These are phyloP conservation scores for Heteronetta atricapilla DNA, from an alignment of 2,113 vertebrate species.

Conservation along the genomic window DNA sequence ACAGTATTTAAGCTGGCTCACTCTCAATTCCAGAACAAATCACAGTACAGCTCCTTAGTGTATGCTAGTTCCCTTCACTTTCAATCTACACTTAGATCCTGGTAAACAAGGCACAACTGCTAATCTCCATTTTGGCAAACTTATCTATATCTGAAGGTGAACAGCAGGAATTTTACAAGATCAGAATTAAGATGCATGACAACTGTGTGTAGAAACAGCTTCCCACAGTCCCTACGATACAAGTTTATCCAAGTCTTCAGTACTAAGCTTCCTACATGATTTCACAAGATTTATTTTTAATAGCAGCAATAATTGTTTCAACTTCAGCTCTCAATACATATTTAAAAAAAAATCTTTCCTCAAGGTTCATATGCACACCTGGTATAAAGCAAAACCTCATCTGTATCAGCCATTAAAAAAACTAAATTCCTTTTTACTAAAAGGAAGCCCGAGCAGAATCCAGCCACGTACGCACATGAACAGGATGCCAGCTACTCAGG, in stretches of 20 bases:
- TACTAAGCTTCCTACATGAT: neutral
- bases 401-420: neutral
- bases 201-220: neutral
- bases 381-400: neutral
- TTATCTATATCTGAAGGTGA: neutral
- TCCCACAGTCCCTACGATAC: neutral
- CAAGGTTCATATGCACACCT: neutral
- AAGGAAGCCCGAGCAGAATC: neutral
- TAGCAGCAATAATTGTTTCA: neutral
- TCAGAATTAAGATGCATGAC: neutral
- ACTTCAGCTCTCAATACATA: neutral
- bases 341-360: neutral
- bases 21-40: neutral
- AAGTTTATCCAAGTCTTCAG: neutral
- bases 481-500: neutral
- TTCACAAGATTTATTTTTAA: neutral
- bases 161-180: neutral
- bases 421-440: neutral
- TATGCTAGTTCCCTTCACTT: neutral
- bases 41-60: neutral
- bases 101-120: neutral
- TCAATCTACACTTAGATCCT: neutral
- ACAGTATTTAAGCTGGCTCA: neutral
- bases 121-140: neutral
- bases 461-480: neutral